Evolutionary conservation across 2,888 invertebrate species (phyloP), one percentile per base, ranked within the genome.

Genomic region (Cloeon dipterum): DNA sequence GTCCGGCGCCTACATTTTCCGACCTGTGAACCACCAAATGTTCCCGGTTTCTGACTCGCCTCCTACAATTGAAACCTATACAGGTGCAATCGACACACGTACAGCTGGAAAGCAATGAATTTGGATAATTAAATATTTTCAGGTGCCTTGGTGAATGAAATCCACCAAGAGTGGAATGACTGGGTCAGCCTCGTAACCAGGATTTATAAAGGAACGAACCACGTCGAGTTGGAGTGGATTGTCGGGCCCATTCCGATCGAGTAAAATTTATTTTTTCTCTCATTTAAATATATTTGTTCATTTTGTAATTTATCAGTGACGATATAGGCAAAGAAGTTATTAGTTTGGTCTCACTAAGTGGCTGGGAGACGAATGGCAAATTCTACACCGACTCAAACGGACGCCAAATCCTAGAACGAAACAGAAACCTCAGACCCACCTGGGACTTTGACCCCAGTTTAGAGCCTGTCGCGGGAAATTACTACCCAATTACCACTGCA

Each of bases 311-410:
- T 44, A 41, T 33, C 40, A 65, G 63, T 1, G 72, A 73, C 43
- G 51, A 57, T 0, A 47, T 67, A 2, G 89, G 91, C 0, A 88
- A 82, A 52, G 94, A 96, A 55, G 63, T 88, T 0, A 63, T 94
- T 0, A 68, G 75, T 0, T 66, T 69, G 38, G 91, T 78, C 47
- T 58, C 59, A 5, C 71, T 75, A 0, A 47, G 52, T n/a, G n/a
- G n/a, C 32, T 52, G 86, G 1, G 47, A 63, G 0, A 72, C 72
- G 0, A 58, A 67, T 1, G 66, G 67, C 0, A 59, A 59, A 0
- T 94, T 94, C 53, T 88, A 73, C 50, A 96, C 94, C 0, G 96
- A 98, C 52, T 76, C 88, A 0, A 98, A 29, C n/a, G 29, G 29
- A 7, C 29, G 29, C 29, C 29, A 29, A 16, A 5, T 16, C 5